Evolutionary conservation across 1,140 invertebrate species (phyloP), one percentile per base, ranked within the genome.

Genomic region (Trachymyrmex cornetzi): DNA sequence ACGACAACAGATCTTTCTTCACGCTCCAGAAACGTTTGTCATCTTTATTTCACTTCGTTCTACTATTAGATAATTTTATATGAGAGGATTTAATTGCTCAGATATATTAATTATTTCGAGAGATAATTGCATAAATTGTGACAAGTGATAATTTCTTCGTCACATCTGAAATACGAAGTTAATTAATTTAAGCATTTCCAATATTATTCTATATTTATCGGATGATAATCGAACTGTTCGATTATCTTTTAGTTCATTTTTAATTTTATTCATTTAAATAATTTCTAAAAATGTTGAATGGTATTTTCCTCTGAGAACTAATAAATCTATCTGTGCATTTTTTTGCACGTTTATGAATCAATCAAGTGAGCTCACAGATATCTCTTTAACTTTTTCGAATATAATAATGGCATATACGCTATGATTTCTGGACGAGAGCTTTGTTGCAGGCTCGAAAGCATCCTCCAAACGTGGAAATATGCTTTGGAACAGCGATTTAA

Each of bases 401-500:
- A 53, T 86, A 50, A 86, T 66, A 81, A 80, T 50, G 22, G 22
- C 50, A 80, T 81, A 59, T 74, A 48, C 6, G 53, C 6, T 72
- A 72, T 16, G 48, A 79, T 63, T 84, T 88, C 34, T 48, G 19
- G 1, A 57, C 19, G 34, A 74, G 38, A 16, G 57, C 57, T 59
- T 61, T 48, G 16, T n/a, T 61, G 34, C 50, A 24, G 27, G 12
- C 34, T 89, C 74, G 59, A 71, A 69, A 50, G 66, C 16, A 50
- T 48, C 14, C 38, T 69, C 22, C 74, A 59, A 85, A 48, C 74
- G 34, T 85, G 3, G 85, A 85, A 90, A 34, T 85, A 85, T 88
- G 69, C 69, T 80, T 34, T 19, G 50, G 50, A 59, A 82, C 48
- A 38, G 85, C 72, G 44, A 59, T 63, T 34, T 12, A 19, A 50